Evolutionary conservation across 2,797 vertebrate genomes (phyloP).

Genomic region (Lepus oiostolus): DNA sequence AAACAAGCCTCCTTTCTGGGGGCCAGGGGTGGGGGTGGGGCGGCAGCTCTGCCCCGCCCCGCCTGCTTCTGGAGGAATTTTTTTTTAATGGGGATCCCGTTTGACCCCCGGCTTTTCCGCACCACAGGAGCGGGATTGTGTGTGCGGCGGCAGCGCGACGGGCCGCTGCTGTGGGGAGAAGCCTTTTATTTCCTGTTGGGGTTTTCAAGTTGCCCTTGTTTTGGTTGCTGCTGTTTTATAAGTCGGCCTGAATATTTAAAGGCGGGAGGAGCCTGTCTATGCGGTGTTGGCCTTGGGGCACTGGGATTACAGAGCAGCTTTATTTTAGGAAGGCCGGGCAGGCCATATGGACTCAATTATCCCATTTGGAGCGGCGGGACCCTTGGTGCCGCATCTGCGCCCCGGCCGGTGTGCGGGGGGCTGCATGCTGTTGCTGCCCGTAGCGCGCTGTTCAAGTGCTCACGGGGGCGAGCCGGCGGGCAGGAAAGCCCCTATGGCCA

Average conservation of each 20-base stretch:
- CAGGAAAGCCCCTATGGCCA: too few species aligned
- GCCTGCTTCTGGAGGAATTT: constrained; percentile 10
- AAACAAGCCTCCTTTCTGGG: constrained; percentile 41
- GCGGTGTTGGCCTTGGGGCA: constrained; percentile 66
- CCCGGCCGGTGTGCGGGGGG: fast-evolving
- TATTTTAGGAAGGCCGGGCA: constrained; percentile 52
- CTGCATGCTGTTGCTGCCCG: not conserved
- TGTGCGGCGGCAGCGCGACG: not conserved
- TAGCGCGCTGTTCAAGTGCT: not conserved
- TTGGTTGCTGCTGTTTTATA: constrained; percentile 35
- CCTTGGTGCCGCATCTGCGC: not conserved
- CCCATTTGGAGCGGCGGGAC: constrained; percentile 22
- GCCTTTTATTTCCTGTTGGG: constrained; percentile 70
- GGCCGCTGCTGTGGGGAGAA: constrained; percentile 54
- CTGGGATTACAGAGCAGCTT: constrained; percentile 74
- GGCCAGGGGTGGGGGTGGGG: too few species aligned
- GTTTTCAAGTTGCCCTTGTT: constrained; percentile 65
- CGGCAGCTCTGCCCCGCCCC: too few species aligned
- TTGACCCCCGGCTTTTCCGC: constrained; percentile 33
- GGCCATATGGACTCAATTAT: constrained; percentile 75
- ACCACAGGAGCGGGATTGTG: constrained; percentile 44
- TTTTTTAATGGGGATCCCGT: constrained; percentile 12
- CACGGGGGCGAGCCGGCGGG: too few species aligned
- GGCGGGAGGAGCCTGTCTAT: constrained; percentile 42
- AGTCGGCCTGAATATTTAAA: constrained; percentile 46